Base-by-base conservation (phyloP, 2,797 vertebrate genomes). In the Poecilia gillii region DNA sequence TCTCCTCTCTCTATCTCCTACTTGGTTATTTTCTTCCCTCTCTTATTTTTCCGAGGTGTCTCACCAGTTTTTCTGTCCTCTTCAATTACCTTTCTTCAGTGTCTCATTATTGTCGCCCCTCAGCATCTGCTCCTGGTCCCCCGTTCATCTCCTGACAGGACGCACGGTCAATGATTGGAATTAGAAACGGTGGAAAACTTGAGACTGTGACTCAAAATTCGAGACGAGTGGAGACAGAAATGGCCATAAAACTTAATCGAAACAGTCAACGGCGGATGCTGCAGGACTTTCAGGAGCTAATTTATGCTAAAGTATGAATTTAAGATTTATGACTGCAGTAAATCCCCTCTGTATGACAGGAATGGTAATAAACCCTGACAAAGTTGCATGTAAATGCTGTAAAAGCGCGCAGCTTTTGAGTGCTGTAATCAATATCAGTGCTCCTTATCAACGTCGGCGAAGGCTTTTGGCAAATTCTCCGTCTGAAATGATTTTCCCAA, bases 401-500 rank as follows among this genome's bases (percentile, higher is more conserved):
- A 78, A 83, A 81, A 76, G 83, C 82, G 84, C 64, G 78, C 79
- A 62, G 80, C 64, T 87, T 89, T 79, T 83, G 76, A 86, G 82
- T 85, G 86, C 91, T 86, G 89, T 78, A 90, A 87, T 91, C 88
- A 82, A 83, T 76, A 86, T 91, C 85, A 81, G 87, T 83, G 85
- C 84, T 88, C 90, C 93, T 85, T 89, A 86, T 94, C 90, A 91
- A 80, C 85, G 89, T 93, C 93, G 93, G 92, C 94, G 90, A 55
- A 93, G 92, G 87, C 79, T 85, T 86, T 72, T 25, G 64, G 53
- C 51, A n/a, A 82, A 77, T 75, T 73, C 76, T 78, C 72, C 28
- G 25, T 85, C 78, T 73, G 74, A 88, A 90, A 87, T 86, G 74
- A 88, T 86, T 89, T 85, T 81, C 85, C 76, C 88, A 81, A 88